phyloP scores from a whole-genome alignment of 1,140 invertebrate genomes.

The Drosophila elegans region DNA sequence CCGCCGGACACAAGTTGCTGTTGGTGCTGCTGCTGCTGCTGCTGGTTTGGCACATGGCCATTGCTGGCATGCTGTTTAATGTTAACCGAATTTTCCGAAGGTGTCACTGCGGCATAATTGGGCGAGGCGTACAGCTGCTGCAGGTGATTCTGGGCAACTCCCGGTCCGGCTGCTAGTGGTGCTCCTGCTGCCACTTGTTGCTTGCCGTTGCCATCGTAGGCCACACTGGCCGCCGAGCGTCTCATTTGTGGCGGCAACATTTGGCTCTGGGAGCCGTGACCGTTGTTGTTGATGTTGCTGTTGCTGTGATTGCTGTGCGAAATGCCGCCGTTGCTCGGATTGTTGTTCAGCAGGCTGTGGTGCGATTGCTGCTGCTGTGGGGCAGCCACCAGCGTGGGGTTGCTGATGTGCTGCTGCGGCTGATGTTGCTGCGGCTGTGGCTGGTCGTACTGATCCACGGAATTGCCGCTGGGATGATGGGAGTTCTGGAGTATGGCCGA shows the following conservation, averaged over 20 bases:
- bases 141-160: constrained; percentile 22
- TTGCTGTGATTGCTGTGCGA: constrained; percentile 28
- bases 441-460: constrained; percentile 53
- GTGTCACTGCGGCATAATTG: constrained; percentile 71
- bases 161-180: constrained; percentile 4
- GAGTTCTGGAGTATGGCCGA: constrained; percentile 81
- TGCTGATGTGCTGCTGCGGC: constrained; percentile 44
- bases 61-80: constrained; percentile 60
- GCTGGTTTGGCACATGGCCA: constrained; percentile 55
- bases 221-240: constrained; percentile 43
- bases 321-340: constrained; percentile 52
- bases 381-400: constrained; percentile 36
- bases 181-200: constrained; percentile 21
- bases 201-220: constrained; percentile 43
- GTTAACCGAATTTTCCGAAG: constrained; percentile 65
- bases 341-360: constrained; percentile 52
- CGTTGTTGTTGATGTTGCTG: constrained; percentile 54
- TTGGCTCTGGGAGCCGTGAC: constrained; percentile 31
- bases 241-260: constrained; percentile 49
- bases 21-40: constrained; percentile 40
- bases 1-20: constrained; percentile 30
- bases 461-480: constrained; percentile 80
- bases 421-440: constrained; percentile 41
- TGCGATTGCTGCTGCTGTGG: constrained; percentile 39
- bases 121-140: constrained; percentile 74